phyloP scores from a whole-genome alignment of 2,888 invertebrate genomes.

The Volucella inanis region DNA sequence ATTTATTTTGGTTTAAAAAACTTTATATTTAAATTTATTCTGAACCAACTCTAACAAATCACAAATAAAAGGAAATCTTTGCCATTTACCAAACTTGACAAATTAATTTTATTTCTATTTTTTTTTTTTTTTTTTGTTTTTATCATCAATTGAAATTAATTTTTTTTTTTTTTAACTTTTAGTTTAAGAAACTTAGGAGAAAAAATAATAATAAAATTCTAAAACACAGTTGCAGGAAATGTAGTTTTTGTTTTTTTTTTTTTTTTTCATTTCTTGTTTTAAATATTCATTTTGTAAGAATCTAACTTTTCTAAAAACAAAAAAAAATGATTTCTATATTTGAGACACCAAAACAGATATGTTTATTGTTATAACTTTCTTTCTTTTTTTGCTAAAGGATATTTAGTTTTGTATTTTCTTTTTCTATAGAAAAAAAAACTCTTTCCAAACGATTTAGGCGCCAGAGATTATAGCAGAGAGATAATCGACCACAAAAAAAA shows the following conservation, averaged over 20 bases:
- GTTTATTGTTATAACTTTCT: constrained; percentile 38
- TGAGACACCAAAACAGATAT: constrained; percentile 83
- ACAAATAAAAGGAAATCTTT: constrained; percentile 63
- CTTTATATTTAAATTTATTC: no score
- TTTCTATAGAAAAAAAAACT: constrained; percentile 28
- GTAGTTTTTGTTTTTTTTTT: constrained; percentile 66
- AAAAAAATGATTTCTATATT: constrained; percentile 49
- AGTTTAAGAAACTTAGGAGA: constrained; percentile 17
- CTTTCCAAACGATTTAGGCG: constrained; percentile 77
- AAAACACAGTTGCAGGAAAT: constrained; percentile 74
- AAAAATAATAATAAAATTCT: constrained; percentile 47
- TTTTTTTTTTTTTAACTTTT: constrained; percentile 26
- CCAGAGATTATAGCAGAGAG: constrained; percentile 76
- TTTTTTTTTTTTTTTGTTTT: constrained; percentile 34
- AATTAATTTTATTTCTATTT: constrained; percentile 62
- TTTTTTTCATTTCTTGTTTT: constrained; percentile 23
- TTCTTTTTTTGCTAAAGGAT: constrained; percentile 61
- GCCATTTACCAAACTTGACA: constrained; percentile 79
- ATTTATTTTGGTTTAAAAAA: background rate
- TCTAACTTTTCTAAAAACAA: constrained; percentile 14
- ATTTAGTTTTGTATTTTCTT: constrained; percentile 36
- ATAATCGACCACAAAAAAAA: constrained; percentile 76
- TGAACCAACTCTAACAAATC: constrained; percentile 19
- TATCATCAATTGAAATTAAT: background rate
- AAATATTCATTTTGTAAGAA: constrained; percentile 44